A percentile compares a stretch with the other conserved stretches of the same genome.
Evolutionary conservation across 1,140 invertebrate species (phyloP).

Genomic region (Pseudomyrmex flavicornis): DNA sequence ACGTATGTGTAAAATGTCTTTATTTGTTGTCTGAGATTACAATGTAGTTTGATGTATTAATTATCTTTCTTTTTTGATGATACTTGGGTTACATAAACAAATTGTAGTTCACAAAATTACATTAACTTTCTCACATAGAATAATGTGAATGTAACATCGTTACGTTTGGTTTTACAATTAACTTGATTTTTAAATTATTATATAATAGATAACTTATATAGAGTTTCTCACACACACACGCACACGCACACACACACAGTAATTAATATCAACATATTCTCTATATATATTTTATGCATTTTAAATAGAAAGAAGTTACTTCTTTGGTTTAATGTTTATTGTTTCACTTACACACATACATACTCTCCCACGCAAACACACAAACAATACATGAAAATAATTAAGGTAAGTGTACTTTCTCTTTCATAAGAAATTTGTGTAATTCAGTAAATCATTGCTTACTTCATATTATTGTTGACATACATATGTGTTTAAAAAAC

Average conservation of each 20-base stretch:
- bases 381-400: too few species aligned
- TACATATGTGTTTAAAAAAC: background rate
- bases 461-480: background rate
- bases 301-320: constrained; percentile 8
- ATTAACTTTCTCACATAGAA: background rate
- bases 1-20: background rate
- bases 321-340: constrained; percentile 19
- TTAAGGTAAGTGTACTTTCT: background rate
- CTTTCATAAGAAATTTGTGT: background rate
- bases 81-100: background rate
- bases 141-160: too few species aligned
- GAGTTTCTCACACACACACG: background rate
- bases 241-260: background rate
- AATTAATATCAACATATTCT: background rate
- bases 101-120: background rate
- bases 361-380: too few species aligned
- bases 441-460: constrained; percentile 22
- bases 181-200: background rate
- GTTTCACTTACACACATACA: background rate
- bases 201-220: background rate
- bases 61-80: background rate
- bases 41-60: background rate
- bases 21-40: background rate
- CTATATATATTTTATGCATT: background rate
- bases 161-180: too few species aligned